Base-by-base conservation (phyloP, 2,888 invertebrate genomes). In the Drepanosiphum platanoidis region DNA sequence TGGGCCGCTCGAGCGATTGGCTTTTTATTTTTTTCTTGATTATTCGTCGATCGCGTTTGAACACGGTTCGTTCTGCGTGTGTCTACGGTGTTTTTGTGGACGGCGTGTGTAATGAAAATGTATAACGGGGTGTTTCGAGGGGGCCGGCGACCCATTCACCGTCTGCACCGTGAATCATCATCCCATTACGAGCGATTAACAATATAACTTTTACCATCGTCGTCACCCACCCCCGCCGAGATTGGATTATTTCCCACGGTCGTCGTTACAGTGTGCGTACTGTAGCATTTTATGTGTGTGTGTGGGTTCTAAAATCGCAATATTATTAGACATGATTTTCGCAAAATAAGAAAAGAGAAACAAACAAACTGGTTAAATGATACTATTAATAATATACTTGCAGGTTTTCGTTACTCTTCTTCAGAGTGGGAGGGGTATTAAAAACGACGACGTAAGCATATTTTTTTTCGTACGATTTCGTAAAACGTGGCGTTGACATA, bases 371-470 rank as follows among this genome's bases (percentile, higher is more conserved):
- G 3, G 46, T 52, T 9, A 46, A 46, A 68, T 34, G 18, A 34
- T 79, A 34, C 46, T 52, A 22, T 2, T 34, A 36, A 61, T 30
- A 39, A 39, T 77, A 64, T 78, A 64, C 7, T 39, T 39, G 0
- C n/a, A n/a, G n/a, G 58, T 42, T 22, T 27, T 66, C 30, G 39
- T 78, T 42, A 8, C 11, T 3, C 18, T n/a, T 39, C n/a, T 27
- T 4, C n/a, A 42, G 22, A 70, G 27, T 39, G 3, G 36, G 13
- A 13, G 27, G 74, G 32, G 64, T 39, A 77, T 79, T 46, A 64
- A 79, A 32, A 68, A 79, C 64, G 15, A 64, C 68, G 9, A 52
- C 70, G 80, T 80, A 80, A 80, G 68, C 80, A 66, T 32, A 79
- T 66, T 78, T 78, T 75, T 66, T 78, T 78, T 75, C 11, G 32